Evolutionary conservation across 2,797 vertebrate genomes (phyloP).

Genomic region (Centropyge bicolor): DNA sequence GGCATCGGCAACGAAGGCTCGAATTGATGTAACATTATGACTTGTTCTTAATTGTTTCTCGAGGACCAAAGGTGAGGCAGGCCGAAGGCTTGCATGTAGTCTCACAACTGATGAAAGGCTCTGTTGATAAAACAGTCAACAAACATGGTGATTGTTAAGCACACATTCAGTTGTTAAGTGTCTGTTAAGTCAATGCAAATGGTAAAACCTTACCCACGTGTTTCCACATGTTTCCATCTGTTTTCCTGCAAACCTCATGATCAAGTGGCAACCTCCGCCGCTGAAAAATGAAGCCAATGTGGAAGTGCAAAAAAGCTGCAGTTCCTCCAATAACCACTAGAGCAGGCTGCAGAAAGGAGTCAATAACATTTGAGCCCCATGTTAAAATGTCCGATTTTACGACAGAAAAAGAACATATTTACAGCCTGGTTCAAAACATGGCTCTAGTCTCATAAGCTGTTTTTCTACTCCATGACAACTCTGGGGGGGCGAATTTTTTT

Average conservation of each 20-base stretch:
- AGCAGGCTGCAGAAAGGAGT: too few species aligned
- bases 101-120: not conserved
- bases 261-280: too few species aligned
- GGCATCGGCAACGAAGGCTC: slow-evolving; percentile 1
- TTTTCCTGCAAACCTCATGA: not conserved
- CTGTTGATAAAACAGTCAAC: slow-evolving; percentile 5
- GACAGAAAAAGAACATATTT: too few species aligned
- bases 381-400: too few species aligned
- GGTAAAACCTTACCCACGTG: not conserved
- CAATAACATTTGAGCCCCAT: too few species aligned
- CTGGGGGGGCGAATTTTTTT: too few species aligned
- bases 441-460: too few species aligned
- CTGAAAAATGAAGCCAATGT: too few species aligned
- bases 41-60: slow-evolving; percentile 7
- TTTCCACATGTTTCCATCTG: not conserved
- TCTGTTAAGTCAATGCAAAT: not conserved
- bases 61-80: not conserved
- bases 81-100: not conserved
- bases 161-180: slow-evolving; percentile 11
- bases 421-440: too few species aligned
- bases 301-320: too few species aligned
- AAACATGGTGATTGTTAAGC: slow-evolving; percentile 10
- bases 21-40: not conserved
- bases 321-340: too few species aligned
- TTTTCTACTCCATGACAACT: too few species aligned